Evolutionary conservation across 1,140 invertebrate genomes (phyloP).

Genomic region (Paralvinella palmiformis): DNA sequence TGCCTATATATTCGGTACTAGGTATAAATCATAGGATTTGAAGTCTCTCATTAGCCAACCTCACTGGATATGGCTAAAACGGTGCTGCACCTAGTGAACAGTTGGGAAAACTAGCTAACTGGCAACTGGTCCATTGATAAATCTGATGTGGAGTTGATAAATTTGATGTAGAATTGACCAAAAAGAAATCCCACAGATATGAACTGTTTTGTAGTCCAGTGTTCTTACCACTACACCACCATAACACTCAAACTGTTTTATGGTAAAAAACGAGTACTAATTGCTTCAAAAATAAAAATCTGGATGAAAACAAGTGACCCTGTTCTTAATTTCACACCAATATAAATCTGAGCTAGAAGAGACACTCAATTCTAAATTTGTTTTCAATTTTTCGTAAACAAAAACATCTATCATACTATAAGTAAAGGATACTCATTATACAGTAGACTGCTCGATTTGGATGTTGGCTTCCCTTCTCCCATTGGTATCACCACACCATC

Average conservation of each 20-base stretch:
- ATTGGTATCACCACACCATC: constrained; percentile 46
- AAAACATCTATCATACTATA: not conserved
- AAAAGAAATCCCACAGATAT: too few species aligned
- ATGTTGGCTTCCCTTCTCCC: constrained; percentile 32
- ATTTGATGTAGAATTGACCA: too few species aligned
- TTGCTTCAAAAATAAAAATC: not conserved
- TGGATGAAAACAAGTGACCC: not conserved
- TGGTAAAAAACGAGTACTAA: not conserved
- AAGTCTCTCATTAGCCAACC: too few species aligned
- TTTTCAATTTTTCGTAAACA: not conserved
- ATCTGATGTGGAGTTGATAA: too few species aligned
- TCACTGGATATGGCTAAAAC: too few species aligned
- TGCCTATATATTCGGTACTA: too few species aligned
- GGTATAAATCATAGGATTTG: too few species aligned
- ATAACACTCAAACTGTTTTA: not conserved
- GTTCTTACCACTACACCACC: too few species aligned
- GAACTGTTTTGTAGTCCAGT: too few species aligned
- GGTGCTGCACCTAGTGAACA: too few species aligned
- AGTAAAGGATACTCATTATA: constrained; percentile 52
- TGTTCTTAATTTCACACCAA: not conserved
- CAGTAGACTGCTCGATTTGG: constrained; percentile 35
- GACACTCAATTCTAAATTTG: not conserved
- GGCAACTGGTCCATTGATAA: too few species aligned
- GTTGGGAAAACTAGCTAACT: too few species aligned
- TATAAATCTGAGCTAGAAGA: not conserved